phyloP scores from a whole-genome alignment of 92 coral and sea anemone genomes.

The Ricordea florida region DNA sequence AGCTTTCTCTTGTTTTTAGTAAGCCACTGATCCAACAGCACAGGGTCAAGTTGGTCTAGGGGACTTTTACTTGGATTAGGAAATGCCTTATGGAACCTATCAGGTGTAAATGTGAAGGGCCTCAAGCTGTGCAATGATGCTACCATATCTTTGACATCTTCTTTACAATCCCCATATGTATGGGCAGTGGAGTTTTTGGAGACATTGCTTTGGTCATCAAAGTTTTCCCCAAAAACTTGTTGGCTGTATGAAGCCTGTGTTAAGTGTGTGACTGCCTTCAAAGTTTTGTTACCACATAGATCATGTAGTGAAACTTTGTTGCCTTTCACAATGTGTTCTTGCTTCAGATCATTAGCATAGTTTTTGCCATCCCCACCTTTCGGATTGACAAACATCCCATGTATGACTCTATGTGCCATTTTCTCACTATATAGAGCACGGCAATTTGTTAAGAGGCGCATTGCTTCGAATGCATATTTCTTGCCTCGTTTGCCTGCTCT shows the following conservation, averaged over 20 bases:
- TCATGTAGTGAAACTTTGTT: constrained; percentile 25
- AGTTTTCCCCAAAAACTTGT: neutral
- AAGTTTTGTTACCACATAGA: constrained; percentile 58
- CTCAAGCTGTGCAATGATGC: neutral
- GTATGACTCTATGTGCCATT: constrained; percentile 23
- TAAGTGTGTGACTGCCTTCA: constrained; percentile 41
- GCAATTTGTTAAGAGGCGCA: constrained; percentile 34
- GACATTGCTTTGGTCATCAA: neutral
- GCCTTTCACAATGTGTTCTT: constrained; percentile 50
- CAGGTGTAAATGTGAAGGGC: constrained; percentile 27
- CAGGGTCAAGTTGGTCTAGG: constrained; percentile 12
- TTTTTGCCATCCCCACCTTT: constrained; percentile 22
- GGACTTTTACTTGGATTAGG: constrained; percentile 5
- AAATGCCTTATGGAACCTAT: constrained; percentile 23
- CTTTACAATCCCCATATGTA: constrained; percentile 29
- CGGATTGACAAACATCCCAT: constrained; percentile 32
- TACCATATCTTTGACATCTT: constrained; percentile 39
- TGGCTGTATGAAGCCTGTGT: constrained; percentile 52
- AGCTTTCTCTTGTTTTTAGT: constrained; percentile 25
- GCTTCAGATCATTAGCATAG: constrained; percentile 57
- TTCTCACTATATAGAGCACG: neutral
- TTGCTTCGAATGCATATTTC: constrained; percentile 48
- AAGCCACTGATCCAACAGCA: constrained; percentile 26
- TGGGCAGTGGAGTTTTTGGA: constrained; percentile 19
- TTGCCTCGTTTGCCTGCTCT: constrained; percentile 6